Base-by-base conservation (phyloP, 2,113 vertebrate species). In the Arenaria interpres region DNA sequence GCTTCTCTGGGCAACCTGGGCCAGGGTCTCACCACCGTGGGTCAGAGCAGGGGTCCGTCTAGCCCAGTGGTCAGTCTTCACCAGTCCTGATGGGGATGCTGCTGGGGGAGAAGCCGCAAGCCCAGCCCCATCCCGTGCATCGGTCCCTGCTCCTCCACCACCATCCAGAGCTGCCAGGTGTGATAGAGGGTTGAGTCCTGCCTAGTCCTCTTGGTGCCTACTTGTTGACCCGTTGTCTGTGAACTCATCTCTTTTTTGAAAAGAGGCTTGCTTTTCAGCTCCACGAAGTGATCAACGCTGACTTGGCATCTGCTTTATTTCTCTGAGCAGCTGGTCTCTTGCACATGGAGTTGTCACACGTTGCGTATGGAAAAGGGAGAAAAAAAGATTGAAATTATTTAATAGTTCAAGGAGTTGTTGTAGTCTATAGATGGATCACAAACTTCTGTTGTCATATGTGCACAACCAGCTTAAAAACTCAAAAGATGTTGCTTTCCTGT, bases 121-220 rank as follows among this genome's bases (percentile, higher is more conserved):
- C 20, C 64, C 18, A 18, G 13, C 12, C 13, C 8, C 4, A 0
- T 35, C 41, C 67, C 20, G 10, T 0, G 0, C 4, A 3, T 32
- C 1, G 1, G 12, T 51, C 33, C 35, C 2, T 3, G 33, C 56
- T 33, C 60, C 10, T n/a, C 16, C 45, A 25, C 9, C 66, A 57
- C 28, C 74, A 46, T 17, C 87, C 75, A 53, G 51, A 43, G 5
- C 24, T 46, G 28, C 60, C 3, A 2, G 57, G 32, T 53, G 10
- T 1, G 5, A 4, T 2, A 9, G 30, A 35, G 27, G 7, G 4
- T 16, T 4, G 4, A 39, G 60, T 74, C 25, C 45, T 71, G 60
- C 66, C 25, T 2, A 1, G 15, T 33, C 30, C 48, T 66, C 48
- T 6, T 35, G 27, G 56, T 69, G 7, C 33, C 33, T 7, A 0